Evolutionary conservation across 2,888 invertebrate genomes (phyloP).

Genomic region (Quadriops clusia): DNA sequence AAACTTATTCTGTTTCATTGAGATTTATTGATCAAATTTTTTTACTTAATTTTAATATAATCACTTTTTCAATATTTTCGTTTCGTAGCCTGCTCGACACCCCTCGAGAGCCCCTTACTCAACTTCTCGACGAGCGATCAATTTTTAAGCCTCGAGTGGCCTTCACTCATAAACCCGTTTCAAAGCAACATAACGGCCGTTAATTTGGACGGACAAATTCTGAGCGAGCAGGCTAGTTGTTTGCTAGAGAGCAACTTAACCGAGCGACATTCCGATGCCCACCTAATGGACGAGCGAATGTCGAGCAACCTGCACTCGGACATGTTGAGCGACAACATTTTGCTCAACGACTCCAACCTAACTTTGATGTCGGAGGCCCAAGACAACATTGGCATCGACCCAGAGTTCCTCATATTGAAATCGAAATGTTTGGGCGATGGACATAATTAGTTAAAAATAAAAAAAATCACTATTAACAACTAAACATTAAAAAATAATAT

Average conservation of each 20-base stretch:
- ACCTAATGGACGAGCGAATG: slow-evolving; percentile 31
- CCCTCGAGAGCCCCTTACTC: slow-evolving; percentile 28
- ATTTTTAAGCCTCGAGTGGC: slow-evolving; percentile 35
- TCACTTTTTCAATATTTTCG: slow-evolving; percentile 4
- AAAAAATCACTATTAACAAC: no score
- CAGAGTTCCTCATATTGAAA: slow-evolving; percentile 34
- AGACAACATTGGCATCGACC: slow-evolving; percentile 32
- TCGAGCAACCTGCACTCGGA: slow-evolving; percentile 24
- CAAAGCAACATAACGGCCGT: slow-evolving; percentile 16
- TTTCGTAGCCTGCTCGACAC: slow-evolving; percentile 26
- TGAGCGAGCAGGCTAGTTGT: slow-evolving; percentile 3
- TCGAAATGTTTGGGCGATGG: no score
- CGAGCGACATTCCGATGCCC: slow-evolving; percentile 25
- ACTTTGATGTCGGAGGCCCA: slow-evolving; percentile 18
- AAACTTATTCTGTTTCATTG: no score
- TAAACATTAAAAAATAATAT: no score
- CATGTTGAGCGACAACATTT: slow-evolving; percentile 26
- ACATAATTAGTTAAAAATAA: no score
- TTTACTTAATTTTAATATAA: slow-evolving; percentile 1
- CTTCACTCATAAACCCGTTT: slow-evolving; percentile 25
- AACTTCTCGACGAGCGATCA: slow-evolving; percentile 26
- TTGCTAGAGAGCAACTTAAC: slow-evolving; percentile 11
- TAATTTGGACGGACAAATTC: slow-evolving; percentile 6
- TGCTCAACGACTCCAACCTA: slow-evolving; percentile 23
- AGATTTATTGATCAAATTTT: no score